Percentiles rank a stretch among this genome's conserved stretches.
These are phyloP conservation scores for Anadara kagoshimensis DNA, from an alignment of 1,140 invertebrate species.

Conservation along the genomic window DNA sequence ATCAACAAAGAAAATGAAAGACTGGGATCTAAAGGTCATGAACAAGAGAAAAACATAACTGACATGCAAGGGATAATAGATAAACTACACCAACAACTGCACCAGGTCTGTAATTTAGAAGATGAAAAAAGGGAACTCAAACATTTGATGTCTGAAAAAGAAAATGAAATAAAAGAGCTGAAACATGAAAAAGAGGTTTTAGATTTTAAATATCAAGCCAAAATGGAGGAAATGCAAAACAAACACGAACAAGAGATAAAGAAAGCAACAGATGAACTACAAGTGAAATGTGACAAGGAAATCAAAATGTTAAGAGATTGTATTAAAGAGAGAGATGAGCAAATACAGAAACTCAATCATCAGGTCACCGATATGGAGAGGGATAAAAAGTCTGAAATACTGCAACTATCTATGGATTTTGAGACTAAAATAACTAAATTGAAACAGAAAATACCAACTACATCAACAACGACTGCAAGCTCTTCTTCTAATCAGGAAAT, in stretches of 20 bases:
- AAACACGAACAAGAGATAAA: slow-evolving; percentile 5
- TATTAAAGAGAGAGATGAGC: background rate
- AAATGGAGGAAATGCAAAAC: background rate
- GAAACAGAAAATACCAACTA: slow-evolving; percentile 12
- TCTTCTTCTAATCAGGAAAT: slow-evolving; percentile 29
- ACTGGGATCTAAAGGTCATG: background rate
- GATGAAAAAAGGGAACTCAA: slow-evolving; percentile 21
- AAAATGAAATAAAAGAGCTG: background rate
- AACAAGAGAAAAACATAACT: slow-evolving; percentile 3
- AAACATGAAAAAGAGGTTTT: background rate
- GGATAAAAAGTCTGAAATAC: slow-evolving; percentile 4
- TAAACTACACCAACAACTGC: slow-evolving; percentile 12
- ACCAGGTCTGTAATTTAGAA: slow-evolving; percentile 17
- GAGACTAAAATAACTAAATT: slow-evolving; percentile 25
- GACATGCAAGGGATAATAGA: slow-evolving; percentile 18
- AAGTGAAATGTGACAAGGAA: slow-evolving; percentile 2
- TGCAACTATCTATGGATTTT: slow-evolving; percentile 26
- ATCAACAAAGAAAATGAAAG: slow-evolving; percentile 8
- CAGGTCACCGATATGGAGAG: background rate
- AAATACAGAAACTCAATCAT: slow-evolving; percentile 2
- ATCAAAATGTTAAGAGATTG: background rate
- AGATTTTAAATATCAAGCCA: background rate
- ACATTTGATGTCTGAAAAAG: background rate
- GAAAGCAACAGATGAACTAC: background rate
- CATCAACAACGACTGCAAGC: background rate